Conservation (phyloP, 2,888 invertebrate species). For the Watsonalla cultraria region DNA sequence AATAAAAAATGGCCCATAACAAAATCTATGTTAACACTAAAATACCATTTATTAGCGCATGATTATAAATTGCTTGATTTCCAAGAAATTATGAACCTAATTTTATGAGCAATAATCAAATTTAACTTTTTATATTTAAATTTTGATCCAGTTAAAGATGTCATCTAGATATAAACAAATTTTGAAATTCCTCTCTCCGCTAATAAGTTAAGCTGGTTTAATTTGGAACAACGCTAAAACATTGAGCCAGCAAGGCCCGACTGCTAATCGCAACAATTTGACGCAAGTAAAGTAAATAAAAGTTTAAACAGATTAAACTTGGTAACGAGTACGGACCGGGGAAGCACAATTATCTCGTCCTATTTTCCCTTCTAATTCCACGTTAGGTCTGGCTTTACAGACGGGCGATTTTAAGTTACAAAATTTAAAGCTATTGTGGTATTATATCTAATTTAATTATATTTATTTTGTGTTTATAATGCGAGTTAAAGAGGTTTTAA, state of each 20-base stretch:
- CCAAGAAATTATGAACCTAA: no score
- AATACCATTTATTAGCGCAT: no score
- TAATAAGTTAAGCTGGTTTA: conserved; percentile 29
- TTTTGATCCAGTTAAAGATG: neutral
- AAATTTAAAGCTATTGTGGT: conserved; percentile 4
- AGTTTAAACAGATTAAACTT: conserved; percentile 74
- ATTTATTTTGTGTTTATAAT: neutral
- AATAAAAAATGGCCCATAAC: no score
- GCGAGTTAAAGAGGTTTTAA: conserved; percentile 8
- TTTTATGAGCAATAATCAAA: no score
- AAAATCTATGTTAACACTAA: no score
- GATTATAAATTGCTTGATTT: no score
- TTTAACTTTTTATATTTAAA: no score
- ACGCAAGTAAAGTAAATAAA: conserved; percentile 67
- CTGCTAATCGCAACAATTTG: conserved; percentile 65
- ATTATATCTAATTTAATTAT: conserved; percentile 6
- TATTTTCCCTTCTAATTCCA: conserved; percentile 73
- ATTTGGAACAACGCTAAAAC: conserved; percentile 38
- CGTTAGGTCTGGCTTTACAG: conserved; percentile 44
- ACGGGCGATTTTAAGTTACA: conserved; percentile 30
- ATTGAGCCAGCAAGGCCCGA: conserved; percentile 38
- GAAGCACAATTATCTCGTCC: conserved; percentile 71
- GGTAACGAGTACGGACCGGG: conserved; percentile 53
- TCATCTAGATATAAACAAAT: conserved; percentile 3
- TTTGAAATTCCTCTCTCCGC: conserved; percentile 9